Base-by-base conservation (phyloP, 2,888 invertebrate species). In the Campopleginae sp. region DNA sequence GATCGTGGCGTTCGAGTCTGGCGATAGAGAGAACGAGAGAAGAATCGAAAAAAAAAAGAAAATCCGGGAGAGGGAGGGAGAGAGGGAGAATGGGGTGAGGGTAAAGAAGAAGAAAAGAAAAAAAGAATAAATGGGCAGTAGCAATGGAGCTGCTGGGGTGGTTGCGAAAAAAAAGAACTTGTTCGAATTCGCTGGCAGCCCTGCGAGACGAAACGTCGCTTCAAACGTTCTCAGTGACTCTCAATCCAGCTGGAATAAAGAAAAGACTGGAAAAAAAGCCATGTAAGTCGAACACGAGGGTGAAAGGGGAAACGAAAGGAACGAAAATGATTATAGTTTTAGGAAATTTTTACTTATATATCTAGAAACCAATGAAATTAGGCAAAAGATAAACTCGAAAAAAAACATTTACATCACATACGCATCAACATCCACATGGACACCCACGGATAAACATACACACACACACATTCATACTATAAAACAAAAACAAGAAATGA, bases 1-100 rank as follows among this genome's bases (percentile, higher is more conserved):
- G 87, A 86, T 87, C 86, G 82, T 80, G 74, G 51, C 72, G 78
- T 82, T 86, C 70, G 71, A 82, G 87, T 79, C 83, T 84, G 83
- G 83, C 46, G 74, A 81, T 71, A 14, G 80, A 70, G 79, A 79
- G 61, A 72, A 27, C 58, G 81, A 75, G 68, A 63, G 70, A 75
- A 38, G 14, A 61, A 72, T 58, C 27, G n/a, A n/a, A 63, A 76
- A 65, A 81, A 61, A 76, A 54, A 61, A 58, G 58, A 51, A 70
- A 54, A 76, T 42, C 42, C 58, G 42, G 70, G 33, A 42, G 72
- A 58, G 71, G 23, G 44, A 70, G 74, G 63, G 66, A 44, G 58
- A 31, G 31, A 71, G 44, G 44, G 14, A 14, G 42, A 31, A 70
- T 54, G 72, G 78, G 14, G 82, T 27, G 1, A 48, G 48, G 66